phyloP scores from a whole-genome alignment of 2,888 invertebrate genomes.

The Argyresthia goedartella region DNA sequence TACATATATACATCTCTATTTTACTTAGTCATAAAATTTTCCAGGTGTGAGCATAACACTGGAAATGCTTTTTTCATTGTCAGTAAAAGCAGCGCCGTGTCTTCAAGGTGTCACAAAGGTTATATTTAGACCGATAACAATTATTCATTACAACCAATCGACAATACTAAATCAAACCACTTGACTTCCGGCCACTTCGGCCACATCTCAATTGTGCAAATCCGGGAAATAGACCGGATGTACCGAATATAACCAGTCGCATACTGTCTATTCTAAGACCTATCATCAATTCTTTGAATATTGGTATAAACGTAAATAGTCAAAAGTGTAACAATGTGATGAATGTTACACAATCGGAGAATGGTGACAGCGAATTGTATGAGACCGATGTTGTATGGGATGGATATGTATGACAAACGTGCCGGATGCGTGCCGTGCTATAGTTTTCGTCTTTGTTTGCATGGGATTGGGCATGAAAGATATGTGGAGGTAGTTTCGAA shows the following conservation, averaged over 20 bases:
- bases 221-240: conserved; percentile 25
- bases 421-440: conserved; percentile 46
- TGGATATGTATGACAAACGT: conserved; percentile 20
- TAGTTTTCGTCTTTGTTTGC: conserved; percentile 34
- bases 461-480: conserved; percentile 41
- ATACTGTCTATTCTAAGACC: not conserved
- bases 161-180: conserved; percentile 8
- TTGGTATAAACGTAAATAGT: not conserved
- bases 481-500: conserved; percentile 58
- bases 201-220: conserved; percentile 17
- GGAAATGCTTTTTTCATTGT: too few species aligned
- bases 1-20: too few species aligned
- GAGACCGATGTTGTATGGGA: conserved; percentile 21
- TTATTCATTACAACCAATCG: not conserved
- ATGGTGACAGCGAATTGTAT: conserved; percentile 22
- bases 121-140: too few species aligned
- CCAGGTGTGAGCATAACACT: too few species aligned
- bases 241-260: conserved; percentile 4
- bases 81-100: too few species aligned
- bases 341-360: conserved; percentile 18
- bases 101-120: too few species aligned
- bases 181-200: conserved; percentile 12
- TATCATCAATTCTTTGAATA: not conserved
- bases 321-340: conserved; percentile 8
- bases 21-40: too few species aligned